These are phyloP conservation scores for Tetragonula carbonaria DNA, from an alignment of 2,888 invertebrate genomes.

Conservation along the genomic window DNA sequence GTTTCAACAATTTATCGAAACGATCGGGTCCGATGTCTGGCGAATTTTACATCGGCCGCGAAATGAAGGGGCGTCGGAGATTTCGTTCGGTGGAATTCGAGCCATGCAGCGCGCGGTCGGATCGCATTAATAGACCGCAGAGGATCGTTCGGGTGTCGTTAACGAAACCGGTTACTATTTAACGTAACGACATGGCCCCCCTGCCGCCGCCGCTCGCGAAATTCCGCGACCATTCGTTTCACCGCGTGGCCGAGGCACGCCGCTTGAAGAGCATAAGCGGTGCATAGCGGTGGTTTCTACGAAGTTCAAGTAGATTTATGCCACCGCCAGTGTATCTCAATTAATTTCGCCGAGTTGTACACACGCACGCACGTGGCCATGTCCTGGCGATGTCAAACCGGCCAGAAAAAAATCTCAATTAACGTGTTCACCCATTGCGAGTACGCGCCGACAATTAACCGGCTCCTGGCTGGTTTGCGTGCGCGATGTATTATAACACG, in stretches of 20 bases:
- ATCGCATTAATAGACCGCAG: slow-evolving; percentile 43
- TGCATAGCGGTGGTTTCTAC: slow-evolving; percentile 48
- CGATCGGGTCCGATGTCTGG: neutral
- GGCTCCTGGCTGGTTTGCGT: neutral
- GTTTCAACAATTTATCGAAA: slow-evolving; percentile 6
- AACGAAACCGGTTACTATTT: slow-evolving; percentile 46
- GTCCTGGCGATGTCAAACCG: slow-evolving; percentile 18
- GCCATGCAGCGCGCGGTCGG: slow-evolving; percentile 25
- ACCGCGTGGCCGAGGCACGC: neutral
- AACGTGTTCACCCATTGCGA: slow-evolving; percentile 11
- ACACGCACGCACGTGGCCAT: neutral
- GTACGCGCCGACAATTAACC: neutral
- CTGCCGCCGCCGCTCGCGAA: neutral
- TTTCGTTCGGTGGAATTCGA: slow-evolving; percentile 11
- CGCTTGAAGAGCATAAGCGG: slow-evolving; percentile 29
- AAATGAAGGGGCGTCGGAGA: neutral
- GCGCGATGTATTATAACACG: neutral
- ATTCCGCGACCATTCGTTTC: slow-evolving; percentile 51
- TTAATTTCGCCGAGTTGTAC: slow-evolving; percentile 56
- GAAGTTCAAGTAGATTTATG: slow-evolving; percentile 66
- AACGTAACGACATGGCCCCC: slow-evolving; percentile 18
- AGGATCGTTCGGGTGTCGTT: slow-evolving; percentile 34
- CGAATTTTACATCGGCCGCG: neutral
- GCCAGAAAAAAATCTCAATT: slow-evolving; percentile 36
- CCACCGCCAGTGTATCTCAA: slow-evolving; percentile 55